A percentile compares a stretch with the other conserved stretches of the same genome.
phyloP scores from a whole-genome alignment of 2,888 invertebrate species.

The Macaria notata region DNA sequence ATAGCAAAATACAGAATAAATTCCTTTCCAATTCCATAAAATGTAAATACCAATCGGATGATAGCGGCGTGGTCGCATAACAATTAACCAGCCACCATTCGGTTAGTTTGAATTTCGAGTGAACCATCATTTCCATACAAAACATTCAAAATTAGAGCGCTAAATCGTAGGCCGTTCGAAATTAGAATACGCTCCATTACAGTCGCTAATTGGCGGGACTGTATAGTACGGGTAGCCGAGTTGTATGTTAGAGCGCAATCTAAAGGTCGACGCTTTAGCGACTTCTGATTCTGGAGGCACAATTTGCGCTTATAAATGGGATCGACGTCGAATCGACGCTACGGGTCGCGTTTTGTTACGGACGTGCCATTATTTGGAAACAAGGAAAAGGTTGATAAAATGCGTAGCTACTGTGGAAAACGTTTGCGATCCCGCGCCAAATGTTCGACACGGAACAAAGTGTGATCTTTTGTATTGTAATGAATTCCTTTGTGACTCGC shows the following conservation, averaged over 20 bases:
- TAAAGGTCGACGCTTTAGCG: constrained; percentile 1
- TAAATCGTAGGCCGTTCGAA: too few relatives aligned
- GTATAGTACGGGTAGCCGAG: too few relatives aligned
- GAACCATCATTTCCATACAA: too few relatives aligned
- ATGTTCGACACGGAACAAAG: constrained; percentile 5
- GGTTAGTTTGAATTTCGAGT: too few relatives aligned
- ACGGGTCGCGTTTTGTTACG: constrained; percentile 19
- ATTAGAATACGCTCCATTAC: too few relatives aligned
- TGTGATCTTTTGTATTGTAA: constrained; percentile 7
- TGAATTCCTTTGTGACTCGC: neutral
- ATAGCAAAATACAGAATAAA: constrained; percentile 12
- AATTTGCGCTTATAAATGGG: constrained; percentile 6
- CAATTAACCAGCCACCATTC: too few relatives aligned
- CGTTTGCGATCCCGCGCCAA: constrained; percentile 9
- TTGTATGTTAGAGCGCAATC: neutral
- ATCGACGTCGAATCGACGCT: constrained; percentile 3
- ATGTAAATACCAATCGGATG: too few relatives aligned
- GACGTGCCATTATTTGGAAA: constrained; percentile 12
- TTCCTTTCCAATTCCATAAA: too few relatives aligned
- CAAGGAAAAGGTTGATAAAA: constrained; percentile 15
- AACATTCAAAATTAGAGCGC: too few relatives aligned
- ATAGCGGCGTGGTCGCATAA: too few relatives aligned
- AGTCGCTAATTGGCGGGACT: too few relatives aligned
- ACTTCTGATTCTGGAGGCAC: constrained; percentile 19
- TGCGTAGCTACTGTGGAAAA: constrained; percentile 8